These are phyloP conservation scores for Pygmarrhopalites habei DNA, from an alignment of 1,140 invertebrate genomes.

Conservation along the genomic window DNA sequence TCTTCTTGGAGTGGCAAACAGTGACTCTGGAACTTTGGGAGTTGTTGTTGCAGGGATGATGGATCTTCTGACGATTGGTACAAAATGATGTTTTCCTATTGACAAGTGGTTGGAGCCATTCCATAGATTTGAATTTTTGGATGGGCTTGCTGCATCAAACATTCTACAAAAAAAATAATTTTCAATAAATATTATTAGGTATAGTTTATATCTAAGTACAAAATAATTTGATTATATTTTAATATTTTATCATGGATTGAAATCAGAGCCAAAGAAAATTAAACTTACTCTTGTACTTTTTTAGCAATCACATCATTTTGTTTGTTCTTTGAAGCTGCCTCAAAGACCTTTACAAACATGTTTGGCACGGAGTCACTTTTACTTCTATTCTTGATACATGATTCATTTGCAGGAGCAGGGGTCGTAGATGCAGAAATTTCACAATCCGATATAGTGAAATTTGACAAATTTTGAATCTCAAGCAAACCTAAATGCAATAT, in stretches of 20 bases:
- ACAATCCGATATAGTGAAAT: background rate
- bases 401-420: background rate
- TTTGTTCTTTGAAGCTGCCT: background rate
- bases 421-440: background rate
- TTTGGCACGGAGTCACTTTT: background rate
- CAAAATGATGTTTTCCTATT: no score
- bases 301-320: background rate
- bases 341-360: background rate
- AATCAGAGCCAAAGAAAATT: no score
- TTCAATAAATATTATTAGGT: no score
- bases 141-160: constrained; percentile 3
- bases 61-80: no score
- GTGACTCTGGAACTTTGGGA: no score
- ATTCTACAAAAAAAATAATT: no score
- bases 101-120: no score
- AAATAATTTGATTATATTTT: no score
- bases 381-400: background rate
- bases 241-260: no score
- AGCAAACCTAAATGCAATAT: background rate
- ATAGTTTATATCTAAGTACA: no score
- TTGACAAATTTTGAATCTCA: background rate
- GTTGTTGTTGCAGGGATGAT: no score
- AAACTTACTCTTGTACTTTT: constrained; percentile 2
- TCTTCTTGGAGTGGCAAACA: no score
- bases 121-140: background rate